phyloP scores from a whole-genome alignment of 2,113 vertebrate species.

The Phoenicopterus ruber region DNA sequence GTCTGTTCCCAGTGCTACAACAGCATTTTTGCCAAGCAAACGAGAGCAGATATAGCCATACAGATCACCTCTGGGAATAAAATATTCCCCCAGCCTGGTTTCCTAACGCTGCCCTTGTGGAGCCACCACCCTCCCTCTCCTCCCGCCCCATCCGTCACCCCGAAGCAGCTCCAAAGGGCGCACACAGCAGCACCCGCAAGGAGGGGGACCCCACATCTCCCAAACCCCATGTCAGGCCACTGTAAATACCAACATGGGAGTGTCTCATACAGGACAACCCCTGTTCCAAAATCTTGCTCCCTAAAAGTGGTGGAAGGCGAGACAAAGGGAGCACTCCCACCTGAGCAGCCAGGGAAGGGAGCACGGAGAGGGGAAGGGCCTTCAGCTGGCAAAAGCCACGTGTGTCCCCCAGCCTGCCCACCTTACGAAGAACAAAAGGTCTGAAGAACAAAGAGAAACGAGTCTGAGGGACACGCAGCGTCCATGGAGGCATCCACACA shows the following conservation, averaged over 20 bases:
- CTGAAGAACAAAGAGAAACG: neutral
- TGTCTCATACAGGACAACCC: neutral
- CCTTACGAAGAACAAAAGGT: neutral
- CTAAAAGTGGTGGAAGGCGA: neutral
- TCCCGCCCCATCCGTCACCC: neutral
- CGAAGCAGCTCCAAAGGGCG: neutral
- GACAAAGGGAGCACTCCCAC: neutral
- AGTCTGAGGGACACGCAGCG: fast-evolving
- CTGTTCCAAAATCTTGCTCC: neutral
- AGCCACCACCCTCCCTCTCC: neutral
- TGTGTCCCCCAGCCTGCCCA: neutral
- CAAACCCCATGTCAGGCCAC: neutral
- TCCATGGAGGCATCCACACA: neutral
- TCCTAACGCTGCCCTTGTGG: neutral
- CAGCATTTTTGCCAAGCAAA: neutral
- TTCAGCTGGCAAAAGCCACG: neutral
- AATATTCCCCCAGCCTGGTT: neutral
- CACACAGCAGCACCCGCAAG: neutral
- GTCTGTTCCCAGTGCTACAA: neutral
- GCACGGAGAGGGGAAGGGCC: fast-evolving
- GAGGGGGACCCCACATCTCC: neutral
- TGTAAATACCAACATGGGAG: neutral
- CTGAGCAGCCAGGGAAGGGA: neutral
- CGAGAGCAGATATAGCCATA: fast-evolving
- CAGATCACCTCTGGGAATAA: neutral